phyloP scores from a whole-genome alignment of 2,888 invertebrate genomes.

The Cynaeus angustus region DNA sequence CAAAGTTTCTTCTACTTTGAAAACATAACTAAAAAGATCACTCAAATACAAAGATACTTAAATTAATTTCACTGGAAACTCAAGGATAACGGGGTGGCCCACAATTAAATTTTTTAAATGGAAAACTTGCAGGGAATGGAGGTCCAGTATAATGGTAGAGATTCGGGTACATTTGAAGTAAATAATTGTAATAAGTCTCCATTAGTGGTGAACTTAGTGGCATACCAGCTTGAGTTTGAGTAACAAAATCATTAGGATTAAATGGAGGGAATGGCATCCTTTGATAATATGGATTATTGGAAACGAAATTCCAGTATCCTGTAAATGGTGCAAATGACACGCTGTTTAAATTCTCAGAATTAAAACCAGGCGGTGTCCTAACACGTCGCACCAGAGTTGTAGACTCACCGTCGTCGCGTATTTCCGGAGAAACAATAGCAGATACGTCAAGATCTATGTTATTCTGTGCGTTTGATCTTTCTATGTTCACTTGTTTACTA shows the following conservation, averaged over 20 bases:
- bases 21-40: too few species aligned
- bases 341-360: not conserved
- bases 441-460: too few species aligned
- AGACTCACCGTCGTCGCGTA: not conserved
- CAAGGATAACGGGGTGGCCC: too few species aligned
- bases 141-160: too few species aligned
- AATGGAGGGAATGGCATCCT: not conserved
- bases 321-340: not conserved
- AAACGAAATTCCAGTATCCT: not conserved
- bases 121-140: too few species aligned
- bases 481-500: not conserved
- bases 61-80: too few species aligned
- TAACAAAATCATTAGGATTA: not conserved
- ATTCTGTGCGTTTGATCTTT: not conserved
- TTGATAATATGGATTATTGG: constrained; percentile 1
- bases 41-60: too few species aligned
- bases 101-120: too few species aligned
- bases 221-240: not conserved
- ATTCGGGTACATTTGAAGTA: not conserved
- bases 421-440: too few species aligned
- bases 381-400: not conserved
- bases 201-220: not conserved
- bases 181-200: not conserved
- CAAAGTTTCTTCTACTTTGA: too few species aligned
- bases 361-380: not conserved